Evolutionary conservation across 2,797 vertebrate species (phyloP).

Genomic region (Limnodromus scolopaceus): DNA sequence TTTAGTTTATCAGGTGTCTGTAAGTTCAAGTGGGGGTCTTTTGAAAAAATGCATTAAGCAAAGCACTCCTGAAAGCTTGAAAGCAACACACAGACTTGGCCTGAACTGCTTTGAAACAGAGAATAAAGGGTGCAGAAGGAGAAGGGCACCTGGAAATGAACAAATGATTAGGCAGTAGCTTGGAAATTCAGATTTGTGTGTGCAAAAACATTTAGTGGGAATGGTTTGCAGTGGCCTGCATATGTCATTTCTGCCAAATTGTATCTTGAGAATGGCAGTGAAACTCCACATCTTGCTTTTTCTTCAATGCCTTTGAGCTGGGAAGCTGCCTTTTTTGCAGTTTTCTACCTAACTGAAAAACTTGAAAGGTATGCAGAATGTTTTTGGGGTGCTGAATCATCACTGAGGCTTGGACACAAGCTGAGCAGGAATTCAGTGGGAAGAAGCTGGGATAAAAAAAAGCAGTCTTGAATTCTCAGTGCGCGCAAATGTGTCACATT

Average conservation of each 20-base stretch:
- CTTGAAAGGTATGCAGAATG: neutral
- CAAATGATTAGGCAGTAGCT: neutral
- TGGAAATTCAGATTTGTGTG: neutral
- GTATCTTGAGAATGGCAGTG: neutral
- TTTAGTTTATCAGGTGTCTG: neutral
- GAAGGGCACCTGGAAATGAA: neutral
- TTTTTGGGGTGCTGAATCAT: neutral
- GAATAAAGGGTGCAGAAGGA: neutral
- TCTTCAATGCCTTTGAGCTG: neutral
- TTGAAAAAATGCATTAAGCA: rapidly evolving
- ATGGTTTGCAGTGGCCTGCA: neutral
- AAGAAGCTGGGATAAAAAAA: neutral
- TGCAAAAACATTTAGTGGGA: neutral
- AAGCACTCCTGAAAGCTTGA: neutral
- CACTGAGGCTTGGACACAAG: neutral
- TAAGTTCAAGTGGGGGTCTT: neutral
- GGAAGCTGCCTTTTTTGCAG: neutral
- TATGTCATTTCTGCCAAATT: neutral
- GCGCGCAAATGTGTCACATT: neutral
- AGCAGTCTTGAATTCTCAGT: neutral
- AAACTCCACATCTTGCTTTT: neutral
- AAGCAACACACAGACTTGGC: neutral
- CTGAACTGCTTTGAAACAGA: neutral
- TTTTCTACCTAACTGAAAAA: neutral
- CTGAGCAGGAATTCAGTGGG: neutral